Percentiles rank a stretch among this genome's conserved stretches.
These are phyloP conservation scores for Cichladusa arquata DNA, from an alignment of 2,113 vertebrate species.

Conservation along the genomic window DNA sequence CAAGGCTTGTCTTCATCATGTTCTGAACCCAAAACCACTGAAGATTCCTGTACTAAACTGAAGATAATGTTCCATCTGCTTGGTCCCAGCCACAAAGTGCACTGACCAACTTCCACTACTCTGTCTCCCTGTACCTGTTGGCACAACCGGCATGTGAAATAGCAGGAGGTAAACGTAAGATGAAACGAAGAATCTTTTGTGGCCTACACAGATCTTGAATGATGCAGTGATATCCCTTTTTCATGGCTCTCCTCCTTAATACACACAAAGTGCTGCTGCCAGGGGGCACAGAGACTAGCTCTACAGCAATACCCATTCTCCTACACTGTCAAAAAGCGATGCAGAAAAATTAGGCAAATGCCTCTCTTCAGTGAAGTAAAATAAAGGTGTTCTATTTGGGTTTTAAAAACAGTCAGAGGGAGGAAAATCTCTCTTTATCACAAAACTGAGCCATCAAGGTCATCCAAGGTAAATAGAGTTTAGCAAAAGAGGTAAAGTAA, in stretches of 20 bases:
- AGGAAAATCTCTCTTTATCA: not conserved
- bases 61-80: not conserved
- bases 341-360: not conserved
- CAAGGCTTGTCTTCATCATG: not conserved
- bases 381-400: not conserved
- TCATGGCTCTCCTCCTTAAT: not conserved
- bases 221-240: not conserved
- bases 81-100: not conserved
- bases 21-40: not conserved
- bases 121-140: not conserved
- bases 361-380: not conserved
- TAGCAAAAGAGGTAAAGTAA: not conserved
- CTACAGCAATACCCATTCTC: not conserved
- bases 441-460: not conserved
- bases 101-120: not conserved
- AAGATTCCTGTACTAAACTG: not conserved
- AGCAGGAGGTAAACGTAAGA: not conserved
- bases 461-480: not conserved
- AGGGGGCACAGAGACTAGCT: not conserved
- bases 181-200: not conserved
- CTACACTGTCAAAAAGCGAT: not conserved
- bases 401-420: not conserved
- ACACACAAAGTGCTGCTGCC: not conserved
- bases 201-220: not conserved
- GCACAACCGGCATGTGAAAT: not conserved